Conservation (phyloP, 2,113 vertebrate genomes). For the Microtus montanus region DNA sequence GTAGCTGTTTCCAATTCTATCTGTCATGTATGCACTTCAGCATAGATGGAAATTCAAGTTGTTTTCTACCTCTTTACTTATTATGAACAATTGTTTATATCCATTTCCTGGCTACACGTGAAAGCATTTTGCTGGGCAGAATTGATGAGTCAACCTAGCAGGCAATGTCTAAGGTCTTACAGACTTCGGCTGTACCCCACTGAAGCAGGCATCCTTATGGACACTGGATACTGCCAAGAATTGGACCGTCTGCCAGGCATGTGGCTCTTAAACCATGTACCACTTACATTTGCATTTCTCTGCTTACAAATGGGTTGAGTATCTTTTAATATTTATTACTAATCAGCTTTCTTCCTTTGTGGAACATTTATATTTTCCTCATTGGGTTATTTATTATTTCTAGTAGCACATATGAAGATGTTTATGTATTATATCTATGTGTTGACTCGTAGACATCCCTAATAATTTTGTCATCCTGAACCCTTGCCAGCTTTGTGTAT, state of each 20-base stretch:
- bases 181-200: not conserved
- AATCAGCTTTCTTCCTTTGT: conserved; percentile 9
- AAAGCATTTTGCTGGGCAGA: not conserved
- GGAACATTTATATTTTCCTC: conserved; percentile 9
- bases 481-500: conserved; percentile 10
- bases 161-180: not conserved
- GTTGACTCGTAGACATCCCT: not conserved
- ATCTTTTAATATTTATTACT: conserved; percentile 5
- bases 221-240: not conserved
- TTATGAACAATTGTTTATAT: not conserved
- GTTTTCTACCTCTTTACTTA: not conserved
- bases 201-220: not conserved
- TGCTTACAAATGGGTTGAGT: not conserved
- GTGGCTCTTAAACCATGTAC: not conserved
- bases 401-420: not conserved
- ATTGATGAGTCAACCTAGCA: not conserved
- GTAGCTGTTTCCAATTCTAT: not conserved
- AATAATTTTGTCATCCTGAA: not conserved
- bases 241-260: not conserved
- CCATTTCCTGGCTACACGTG: not conserved
- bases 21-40: not conserved
- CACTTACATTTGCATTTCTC: conserved; percentile 10
- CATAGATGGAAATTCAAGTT: not conserved
- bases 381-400: not conserved
- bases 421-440: not conserved